A percentile compares a stretch with the other conserved stretches of the same genome.
phyloP scores from a whole-genome alignment of 2,113 vertebrate genomes.

The Zosterops lateralis region DNA sequence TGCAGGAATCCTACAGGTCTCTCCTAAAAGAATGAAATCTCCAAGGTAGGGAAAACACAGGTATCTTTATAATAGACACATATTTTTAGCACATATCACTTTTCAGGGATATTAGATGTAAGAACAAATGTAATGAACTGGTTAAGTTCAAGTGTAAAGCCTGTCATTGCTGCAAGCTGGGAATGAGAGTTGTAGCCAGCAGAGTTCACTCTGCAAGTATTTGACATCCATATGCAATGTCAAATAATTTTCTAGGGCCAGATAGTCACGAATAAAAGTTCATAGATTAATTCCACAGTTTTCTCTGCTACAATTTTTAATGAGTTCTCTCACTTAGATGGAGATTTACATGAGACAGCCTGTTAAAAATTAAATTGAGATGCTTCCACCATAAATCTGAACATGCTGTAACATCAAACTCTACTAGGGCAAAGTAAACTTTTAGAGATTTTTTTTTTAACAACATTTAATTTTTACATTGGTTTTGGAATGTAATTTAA shows the following conservation, averaged over 20 bases:
- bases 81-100: neutral
- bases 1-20: neutral
- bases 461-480: neutral
- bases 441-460: neutral
- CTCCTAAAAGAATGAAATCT: neutral
- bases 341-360: conserved; percentile 1
- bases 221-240: conserved; percentile 18
- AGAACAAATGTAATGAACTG: neutral
- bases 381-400: neutral
- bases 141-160: neutral
- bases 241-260: conserved; percentile 43
- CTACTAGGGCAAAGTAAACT: neutral
- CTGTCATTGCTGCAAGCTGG: neutral
- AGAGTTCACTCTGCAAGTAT: conserved; percentile 7
- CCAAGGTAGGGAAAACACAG: neutral
- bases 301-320: conserved; percentile 8
- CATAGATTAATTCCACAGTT: conserved; percentile 17
- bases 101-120: neutral
- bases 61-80: neutral
- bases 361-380: conserved; percentile 24
- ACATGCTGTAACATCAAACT: neutral
- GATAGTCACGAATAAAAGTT: conserved; percentile 35
- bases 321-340: conserved; percentile 27
- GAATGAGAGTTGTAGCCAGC: neutral
- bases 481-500: neutral